Evolutionary conservation across 2,888 invertebrate genomes (phyloP).

Genomic region (Pterostichus madidus): DNA sequence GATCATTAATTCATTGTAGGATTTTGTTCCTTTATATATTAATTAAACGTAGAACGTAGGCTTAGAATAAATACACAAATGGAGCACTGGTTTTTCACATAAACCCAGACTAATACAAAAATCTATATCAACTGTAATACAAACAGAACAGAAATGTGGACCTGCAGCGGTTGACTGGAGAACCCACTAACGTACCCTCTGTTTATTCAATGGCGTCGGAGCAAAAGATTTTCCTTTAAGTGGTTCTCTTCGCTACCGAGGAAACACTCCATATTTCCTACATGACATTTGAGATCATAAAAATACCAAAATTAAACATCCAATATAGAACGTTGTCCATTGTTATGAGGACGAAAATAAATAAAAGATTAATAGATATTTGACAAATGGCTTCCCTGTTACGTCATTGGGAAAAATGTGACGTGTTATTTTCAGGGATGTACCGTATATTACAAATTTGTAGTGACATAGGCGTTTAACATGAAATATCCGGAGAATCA

Average conservation of each 20-base stretch:
- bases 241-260: not conserved
- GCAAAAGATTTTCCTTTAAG: constrained; percentile 44
- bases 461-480: no score
- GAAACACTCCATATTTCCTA: constrained; percentile 20
- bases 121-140: constrained; percentile 20
- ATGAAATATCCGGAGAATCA: no score
- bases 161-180: constrained; percentile 29
- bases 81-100: not conserved
- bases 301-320: constrained; percentile 23
- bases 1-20: constrained; percentile 18
- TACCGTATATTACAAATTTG: no score
- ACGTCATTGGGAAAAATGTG: no score
- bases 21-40: constrained; percentile 25
- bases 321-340: not conserved
- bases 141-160: constrained; percentile 43
- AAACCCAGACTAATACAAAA: constrained; percentile 6
- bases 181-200: constrained; percentile 38
- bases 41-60: constrained; percentile 8
- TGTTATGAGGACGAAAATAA: no score
- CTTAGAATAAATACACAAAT: constrained; percentile 2
- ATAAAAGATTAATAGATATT: no score
- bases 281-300: constrained; percentile 33
- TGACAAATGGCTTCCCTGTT: no score
- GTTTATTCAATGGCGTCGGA: constrained; percentile 21
- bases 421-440: no score